Evolutionary conservation across 2,888 invertebrate genomes (phyloP).

Genomic region (Serrognathus titanus): DNA sequence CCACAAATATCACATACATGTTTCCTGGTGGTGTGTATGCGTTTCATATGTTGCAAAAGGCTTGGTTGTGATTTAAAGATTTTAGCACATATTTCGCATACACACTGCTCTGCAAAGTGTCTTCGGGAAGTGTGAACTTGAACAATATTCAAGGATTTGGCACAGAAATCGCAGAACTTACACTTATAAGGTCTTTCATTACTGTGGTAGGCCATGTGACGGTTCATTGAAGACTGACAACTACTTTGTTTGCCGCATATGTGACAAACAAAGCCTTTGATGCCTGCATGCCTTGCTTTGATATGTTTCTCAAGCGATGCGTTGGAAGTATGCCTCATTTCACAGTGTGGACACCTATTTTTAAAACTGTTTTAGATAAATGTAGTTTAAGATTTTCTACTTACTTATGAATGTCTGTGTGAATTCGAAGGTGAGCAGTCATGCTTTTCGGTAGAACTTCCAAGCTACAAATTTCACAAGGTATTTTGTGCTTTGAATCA

Average conservation of each 20-base stretch:
- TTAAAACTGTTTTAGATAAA: background rate
- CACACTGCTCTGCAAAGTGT: slow-evolving; percentile 24
- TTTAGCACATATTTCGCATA: slow-evolving; percentile 32
- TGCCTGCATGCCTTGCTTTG: slow-evolving; percentile 26
- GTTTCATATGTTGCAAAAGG: slow-evolving; percentile 29
- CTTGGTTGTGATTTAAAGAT: slow-evolving; percentile 31
- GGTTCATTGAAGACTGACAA: slow-evolving; percentile 31
- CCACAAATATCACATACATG: slow-evolving; percentile 27
- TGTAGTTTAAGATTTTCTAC: slow-evolving; percentile 3
- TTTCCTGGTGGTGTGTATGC: slow-evolving; percentile 27
- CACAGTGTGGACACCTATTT: slow-evolving; percentile 26
- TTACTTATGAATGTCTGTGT: slow-evolving; percentile 33
- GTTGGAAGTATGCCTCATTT: slow-evolving; percentile 27
- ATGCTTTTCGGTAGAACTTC: slow-evolving; percentile 31
- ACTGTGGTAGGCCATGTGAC: slow-evolving; percentile 31
- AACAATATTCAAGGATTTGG: slow-evolving; percentile 27
- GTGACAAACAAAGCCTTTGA: slow-evolving; percentile 30
- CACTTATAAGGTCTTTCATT: slow-evolving; percentile 27
- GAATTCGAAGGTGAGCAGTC: slow-evolving; percentile 29
- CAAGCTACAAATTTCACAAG: slow-evolving; percentile 29
- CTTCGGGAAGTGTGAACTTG: slow-evolving; percentile 27
- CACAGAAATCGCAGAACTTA: slow-evolving; percentile 26
- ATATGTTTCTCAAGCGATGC: slow-evolving; percentile 29
- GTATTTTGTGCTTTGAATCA: slow-evolving; percentile 30
- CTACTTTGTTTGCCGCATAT: slow-evolving; percentile 33